A percentile compares a stretch with the other conserved stretches of the same genome.
Evolutionary conservation across 2,797 vertebrate genomes (phyloP).

Genomic region (Valencia hispanica): DNA sequence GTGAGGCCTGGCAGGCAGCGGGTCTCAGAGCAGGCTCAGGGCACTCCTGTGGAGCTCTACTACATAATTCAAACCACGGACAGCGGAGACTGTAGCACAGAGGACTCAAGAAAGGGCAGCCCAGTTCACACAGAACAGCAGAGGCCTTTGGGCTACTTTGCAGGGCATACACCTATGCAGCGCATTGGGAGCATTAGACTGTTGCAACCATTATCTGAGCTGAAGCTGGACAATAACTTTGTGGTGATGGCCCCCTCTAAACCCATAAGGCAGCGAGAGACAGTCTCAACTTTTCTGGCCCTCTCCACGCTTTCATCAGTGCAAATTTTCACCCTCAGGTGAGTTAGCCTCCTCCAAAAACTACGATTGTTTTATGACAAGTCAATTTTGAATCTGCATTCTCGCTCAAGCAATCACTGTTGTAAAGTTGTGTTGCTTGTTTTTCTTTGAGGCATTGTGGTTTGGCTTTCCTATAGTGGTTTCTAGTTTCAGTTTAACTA

Average conservation of each 20-base stretch:
- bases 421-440: background rate
- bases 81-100: slow-evolving; percentile 77
- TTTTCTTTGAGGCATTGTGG: background rate
- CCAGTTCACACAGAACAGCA: slow-evolving; percentile 83
- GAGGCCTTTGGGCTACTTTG: slow-evolving; percentile 77
- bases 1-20: slow-evolving; percentile 83
- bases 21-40: slow-evolving; percentile 78
- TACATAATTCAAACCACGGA: slow-evolving; percentile 82
- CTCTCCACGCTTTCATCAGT: slow-evolving; percentile 85
- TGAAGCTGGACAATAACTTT: slow-evolving; percentile 87
- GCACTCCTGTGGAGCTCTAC: slow-evolving; percentile 87
- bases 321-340: slow-evolving; percentile 94
- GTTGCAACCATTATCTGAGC: slow-evolving; percentile 84
- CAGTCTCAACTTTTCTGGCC: slow-evolving; percentile 85
- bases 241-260: slow-evolving; percentile 89
- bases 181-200: slow-evolving; percentile 89
- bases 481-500: slow-evolving; percentile 37
- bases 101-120: slow-evolving; percentile 84
- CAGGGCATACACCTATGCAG: slow-evolving; percentile 83
- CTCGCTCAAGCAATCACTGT: slow-evolving; percentile 1
- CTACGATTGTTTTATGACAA: background rate
- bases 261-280: slow-evolving; percentile 89
- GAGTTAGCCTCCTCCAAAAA: slow-evolving; percentile 34
- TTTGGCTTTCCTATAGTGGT: slow-evolving; percentile 1
- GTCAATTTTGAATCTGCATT: background rate